Percentiles rank a stretch among this genome's conserved stretches.
These are phyloP conservation scores for Zeus faber DNA, from an alignment of 2,113 vertebrate genomes.

Conservation along the genomic window DNA sequence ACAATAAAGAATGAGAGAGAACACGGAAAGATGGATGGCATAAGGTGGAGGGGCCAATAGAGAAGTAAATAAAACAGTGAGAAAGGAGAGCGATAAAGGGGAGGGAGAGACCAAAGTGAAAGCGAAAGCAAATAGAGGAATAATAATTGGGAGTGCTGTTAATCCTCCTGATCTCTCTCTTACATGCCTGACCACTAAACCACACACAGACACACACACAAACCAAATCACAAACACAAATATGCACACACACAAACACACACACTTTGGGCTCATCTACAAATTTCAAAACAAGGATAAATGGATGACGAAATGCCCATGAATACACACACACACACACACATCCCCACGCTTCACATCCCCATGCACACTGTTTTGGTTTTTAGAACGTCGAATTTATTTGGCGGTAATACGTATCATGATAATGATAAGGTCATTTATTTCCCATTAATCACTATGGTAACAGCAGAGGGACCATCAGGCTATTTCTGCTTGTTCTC, in stretches of 20 bases:
- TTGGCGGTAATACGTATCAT: too few species aligned
- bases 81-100: too few species aligned
- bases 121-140: slow-evolving; percentile 17
- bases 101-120: background rate
- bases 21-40: background rate
- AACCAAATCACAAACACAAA: too few species aligned
- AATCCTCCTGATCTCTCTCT: slow-evolving; percentile 40
- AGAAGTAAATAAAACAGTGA: too few species aligned
- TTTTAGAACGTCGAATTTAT: too few species aligned
- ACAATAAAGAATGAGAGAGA: background rate
- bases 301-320: too few species aligned
- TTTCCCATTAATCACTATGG: slow-evolving; percentile 46
- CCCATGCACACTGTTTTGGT: background rate
- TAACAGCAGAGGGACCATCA: slow-evolving; percentile 28
- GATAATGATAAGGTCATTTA: slow-evolving; percentile 24
- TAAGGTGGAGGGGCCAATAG: slow-evolving; percentile 4
- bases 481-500: slow-evolving; percentile 28
- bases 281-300: too few species aligned
- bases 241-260: background rate
- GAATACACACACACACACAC: background rate
- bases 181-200: slow-evolving; percentile 7
- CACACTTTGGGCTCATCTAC: too few species aligned
- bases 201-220: background rate
- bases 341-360: background rate
- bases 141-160: slow-evolving; percentile 38